These are phyloP conservation scores for Salvelinus alpinus DNA, from an alignment of 2,113 vertebrate species.

Conservation along the genomic window DNA sequence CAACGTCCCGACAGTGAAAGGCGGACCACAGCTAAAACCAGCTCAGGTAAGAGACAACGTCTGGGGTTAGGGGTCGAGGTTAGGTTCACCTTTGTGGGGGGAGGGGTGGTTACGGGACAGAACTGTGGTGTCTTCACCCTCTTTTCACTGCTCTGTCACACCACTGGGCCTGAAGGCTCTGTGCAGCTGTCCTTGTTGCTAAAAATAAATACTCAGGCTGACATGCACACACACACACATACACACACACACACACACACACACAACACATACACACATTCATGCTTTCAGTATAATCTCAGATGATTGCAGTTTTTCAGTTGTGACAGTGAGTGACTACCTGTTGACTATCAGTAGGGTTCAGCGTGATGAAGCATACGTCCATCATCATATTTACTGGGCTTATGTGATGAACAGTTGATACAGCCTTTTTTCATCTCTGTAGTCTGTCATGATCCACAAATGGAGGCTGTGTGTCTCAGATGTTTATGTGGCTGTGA, in stretches of 20 bases:
- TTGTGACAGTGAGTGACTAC: neutral
- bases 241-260: conserved; percentile 1
- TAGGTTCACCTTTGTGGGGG: too few species aligned
- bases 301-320: neutral
- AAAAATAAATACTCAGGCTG: conserved; percentile 31
- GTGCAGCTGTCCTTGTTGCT: conserved; percentile 49
- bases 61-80: too few species aligned
- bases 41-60: neutral
- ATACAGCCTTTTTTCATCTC: too few species aligned
- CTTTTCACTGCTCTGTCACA: conserved; percentile 5
- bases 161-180: conserved; percentile 20
- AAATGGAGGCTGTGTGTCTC: too few species aligned
- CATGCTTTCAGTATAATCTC: neutral
- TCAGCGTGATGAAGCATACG: neutral
- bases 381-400: neutral
- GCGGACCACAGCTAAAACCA: neutral
- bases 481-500: too few species aligned
- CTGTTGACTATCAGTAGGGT: neutral
- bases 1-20: neutral
- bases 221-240: neutral
- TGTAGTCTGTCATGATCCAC: too few species aligned
- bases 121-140: neutral
- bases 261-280: neutral
- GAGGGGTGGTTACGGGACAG: neutral
- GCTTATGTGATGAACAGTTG: too few species aligned